Base-by-base conservation (phyloP, 1,140 invertebrate genomes). In the Aphidius ervi region DNA sequence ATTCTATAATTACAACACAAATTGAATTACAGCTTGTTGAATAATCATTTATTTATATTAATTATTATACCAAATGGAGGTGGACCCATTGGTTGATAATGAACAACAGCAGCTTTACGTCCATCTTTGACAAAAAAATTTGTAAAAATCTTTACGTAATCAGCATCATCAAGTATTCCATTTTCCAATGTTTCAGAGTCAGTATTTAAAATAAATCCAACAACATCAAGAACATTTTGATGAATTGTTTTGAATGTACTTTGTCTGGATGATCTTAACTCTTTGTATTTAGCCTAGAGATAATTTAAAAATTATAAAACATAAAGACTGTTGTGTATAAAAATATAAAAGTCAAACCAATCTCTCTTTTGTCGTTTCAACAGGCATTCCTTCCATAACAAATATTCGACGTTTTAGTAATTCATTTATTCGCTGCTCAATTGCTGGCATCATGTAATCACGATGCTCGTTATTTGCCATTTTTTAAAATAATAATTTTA, bases 171-270 rank as follows among this genome's bases (percentile, higher is more conserved):
- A 40, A 82, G 79, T 9, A 88, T 79, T 42, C 86, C 86, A 62
- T 87, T 86, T 68, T 88, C 76, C 0, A 89, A 74, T 61, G 83
- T 80, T 42, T 83, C 81, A 20, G 74, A 64, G 5, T 84, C 77
- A 47, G 82, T 73, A 64, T 84, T 81, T 50, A 85, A 73, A 65
- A 84, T 80, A 20, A 80, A 74, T n/a, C 85, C 84, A 42, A 81
- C 83, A 59, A 84, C 81, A 65, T 88, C 87, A 46, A 89, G 74
- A 9, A 90, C 70, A 69, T 85, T 85, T 60, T 82, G 80, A 65
- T 87, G 84, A 23, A 82, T 82, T 6, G 81, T 74, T 67, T 80
- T 83, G 9, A 88, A 61, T 37, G 69, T 71, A 56, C 72, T 73
- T 64, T 81, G 70, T 62, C 86, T 76, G 39, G 70, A 69, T 47